Percentiles rank a stretch among this genome's conserved stretches.
Evolutionary conservation across 2,113 vertebrate species (phyloP).

Genomic region (Antechinus stuartii): DNA sequence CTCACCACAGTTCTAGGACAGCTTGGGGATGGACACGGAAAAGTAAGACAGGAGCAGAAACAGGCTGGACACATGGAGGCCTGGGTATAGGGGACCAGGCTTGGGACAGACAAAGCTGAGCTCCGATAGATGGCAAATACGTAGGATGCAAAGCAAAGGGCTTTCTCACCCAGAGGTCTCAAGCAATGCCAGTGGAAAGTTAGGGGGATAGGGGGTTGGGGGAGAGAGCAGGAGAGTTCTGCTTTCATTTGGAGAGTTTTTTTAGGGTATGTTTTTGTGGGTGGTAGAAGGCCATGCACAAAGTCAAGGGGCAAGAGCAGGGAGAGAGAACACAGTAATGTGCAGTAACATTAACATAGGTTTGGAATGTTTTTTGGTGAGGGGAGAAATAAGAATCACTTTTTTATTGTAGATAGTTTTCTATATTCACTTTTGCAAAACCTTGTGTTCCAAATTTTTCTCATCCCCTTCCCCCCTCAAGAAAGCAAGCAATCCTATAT

Average conservation of each 20-base stretch:
- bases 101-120: neutral
- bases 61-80: neutral
- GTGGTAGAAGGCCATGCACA: neutral
- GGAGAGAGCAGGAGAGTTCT: neutral
- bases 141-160: neutral
- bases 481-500: too few relatives aligned
- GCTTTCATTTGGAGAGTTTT: neutral
- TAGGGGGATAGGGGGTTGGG: neutral
- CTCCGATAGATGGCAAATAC: neutral
- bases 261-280: neutral
- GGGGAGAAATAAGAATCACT: too few relatives aligned
- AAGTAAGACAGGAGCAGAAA: neutral
- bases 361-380: neutral
- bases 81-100: neutral
- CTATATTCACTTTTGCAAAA: too few relatives aligned
- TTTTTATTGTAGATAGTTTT: too few relatives aligned
- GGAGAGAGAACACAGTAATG: neutral
- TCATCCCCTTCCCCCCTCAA: too few relatives aligned
- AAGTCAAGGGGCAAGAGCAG: neutral
- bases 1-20: neutral
- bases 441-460: too few relatives aligned
- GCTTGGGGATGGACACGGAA: neutral
- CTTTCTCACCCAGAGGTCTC: neutral
- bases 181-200: neutral
- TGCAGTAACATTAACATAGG: neutral